phyloP scores from a whole-genome alignment of 2,888 invertebrate species.

The Drosophila merina region DNA sequence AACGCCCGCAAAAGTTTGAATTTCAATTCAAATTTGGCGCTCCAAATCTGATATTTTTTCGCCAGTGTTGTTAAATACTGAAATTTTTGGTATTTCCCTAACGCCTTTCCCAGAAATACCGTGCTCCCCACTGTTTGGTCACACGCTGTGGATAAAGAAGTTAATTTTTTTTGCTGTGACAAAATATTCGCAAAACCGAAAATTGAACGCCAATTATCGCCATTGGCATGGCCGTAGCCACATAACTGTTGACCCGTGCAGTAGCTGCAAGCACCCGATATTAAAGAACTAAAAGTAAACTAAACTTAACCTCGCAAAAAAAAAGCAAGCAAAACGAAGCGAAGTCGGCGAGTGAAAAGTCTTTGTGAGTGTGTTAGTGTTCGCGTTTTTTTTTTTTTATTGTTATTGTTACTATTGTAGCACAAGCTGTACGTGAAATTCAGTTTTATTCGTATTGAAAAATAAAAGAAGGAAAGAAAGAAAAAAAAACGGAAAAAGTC shows the following conservation, averaged over 20 bases:
- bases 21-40: not conserved
- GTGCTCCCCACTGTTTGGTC: not conserved
- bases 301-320: slow-evolving; percentile 72
- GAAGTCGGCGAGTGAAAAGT: slow-evolving; percentile 39
- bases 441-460: not conserved
- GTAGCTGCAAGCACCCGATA: slow-evolving; percentile 27
- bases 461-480: not conserved
- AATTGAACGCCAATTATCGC: slow-evolving; percentile 23
- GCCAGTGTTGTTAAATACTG: not conserved
- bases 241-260: slow-evolving; percentile 24
- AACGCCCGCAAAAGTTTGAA: not conserved
- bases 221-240: slow-evolving; percentile 13
- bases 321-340: slow-evolving; percentile 13
- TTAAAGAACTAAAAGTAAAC: slow-evolving; percentile 55
- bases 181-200: slow-evolving; percentile 48
- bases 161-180: slow-evolving; percentile 69
- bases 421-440: slow-evolving; percentile 14
- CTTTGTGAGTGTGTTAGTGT: slow-evolving; percentile 32
- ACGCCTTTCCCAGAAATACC: not conserved
- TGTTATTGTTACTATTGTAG: slow-evolving; percentile 28
- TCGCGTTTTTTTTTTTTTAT: slow-evolving; percentile 34
- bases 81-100: not conserved
- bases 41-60: not conserved
- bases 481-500: not conserved
- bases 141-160: slow-evolving; percentile 29